Evolutionary conservation across 2,797 vertebrate species (phyloP), one percentile per base, ranked within the genome.

Genomic region (Schizopygopsis malacanthus): DNA sequence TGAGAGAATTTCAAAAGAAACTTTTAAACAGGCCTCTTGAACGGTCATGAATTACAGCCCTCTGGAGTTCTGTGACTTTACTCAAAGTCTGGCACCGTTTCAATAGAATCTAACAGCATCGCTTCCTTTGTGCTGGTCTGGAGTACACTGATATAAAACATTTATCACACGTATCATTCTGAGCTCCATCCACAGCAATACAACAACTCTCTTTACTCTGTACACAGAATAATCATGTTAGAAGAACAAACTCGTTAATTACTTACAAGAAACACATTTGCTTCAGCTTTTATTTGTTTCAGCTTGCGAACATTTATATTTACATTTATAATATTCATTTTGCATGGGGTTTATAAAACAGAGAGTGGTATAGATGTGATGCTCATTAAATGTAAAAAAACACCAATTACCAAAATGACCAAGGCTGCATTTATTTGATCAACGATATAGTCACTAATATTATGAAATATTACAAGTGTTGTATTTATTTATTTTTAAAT

Each of bases 71-170:
- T 39, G 39, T 70, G 76, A 39, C 50, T 59, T 54, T 28, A 7
- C 76, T 72, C 75, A 33, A 52, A 79, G 67, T 25, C 69, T 87
- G 86, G 86, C 84, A 72, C 6, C 0, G 12, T 39, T 22, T 84
- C 18, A 67, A 75, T 22, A 54, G 25, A 61, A 88, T 73, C n/a
- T 37, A 70, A 63, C 69, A 82, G 82, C 54, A 47, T 89, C 73
- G 78, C 81, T 12, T 85, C 45, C 87, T 88, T 86, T 84, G 70
- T 83, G 33, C 45, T 45, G 63, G 52, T 81, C 69, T 12, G 20
- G 67, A 75, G 70, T 65, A 73, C 25, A 76, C 47, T 69, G 81
- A 88, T 89, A 85, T 86, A 85, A 91, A 85, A 88, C 88, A 92
- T 88, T 81, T 81, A 87, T 85, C 77, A 79, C 67, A 28, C 82